Percentiles rank a stretch among this genome's conserved stretches.
Conservation (phyloP, 2,113 vertebrate species). For the Antechinus stuartii region DNA sequence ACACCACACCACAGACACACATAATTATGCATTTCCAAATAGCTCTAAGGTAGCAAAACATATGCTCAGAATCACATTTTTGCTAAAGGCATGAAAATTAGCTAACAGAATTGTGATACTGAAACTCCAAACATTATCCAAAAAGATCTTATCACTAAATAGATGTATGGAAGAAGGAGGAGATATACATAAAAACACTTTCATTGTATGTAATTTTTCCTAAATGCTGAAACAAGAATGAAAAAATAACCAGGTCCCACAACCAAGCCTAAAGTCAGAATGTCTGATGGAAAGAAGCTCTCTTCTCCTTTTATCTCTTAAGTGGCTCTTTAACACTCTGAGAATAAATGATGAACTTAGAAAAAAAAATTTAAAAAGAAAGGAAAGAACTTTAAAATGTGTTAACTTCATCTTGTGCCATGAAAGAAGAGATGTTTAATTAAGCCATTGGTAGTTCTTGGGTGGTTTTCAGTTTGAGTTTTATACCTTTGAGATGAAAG, state of each 20-base stretch:
- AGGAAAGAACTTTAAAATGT: constrained; percentile 82
- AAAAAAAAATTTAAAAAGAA: constrained; percentile 44
- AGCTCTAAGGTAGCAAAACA: background rate
- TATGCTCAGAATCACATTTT: background rate
- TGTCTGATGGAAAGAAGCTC: constrained; percentile 73
- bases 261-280: constrained; percentile 70
- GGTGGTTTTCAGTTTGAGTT: constrained; percentile 83
- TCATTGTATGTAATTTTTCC: constrained; percentile 48
- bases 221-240: constrained; percentile 71
- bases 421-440: constrained; percentile 85
- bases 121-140: background rate
- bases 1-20: no score
- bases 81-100: background rate
- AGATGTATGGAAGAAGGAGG: background rate
- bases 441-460: constrained; percentile 86
- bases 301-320: constrained; percentile 81
- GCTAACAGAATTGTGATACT: background rate
- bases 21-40: background rate
- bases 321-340: constrained; percentile 81
- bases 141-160: background rate
- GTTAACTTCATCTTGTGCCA: constrained; percentile 84
- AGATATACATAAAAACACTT: constrained; percentile 52
- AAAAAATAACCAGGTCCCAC: constrained; percentile 78
- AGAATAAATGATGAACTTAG: constrained; percentile 81
- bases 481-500: constrained; percentile 88